These are phyloP conservation scores for Gonatopus flavifemur DNA, from an alignment of 1,140 invertebrate genomes.

Conservation along the genomic window DNA sequence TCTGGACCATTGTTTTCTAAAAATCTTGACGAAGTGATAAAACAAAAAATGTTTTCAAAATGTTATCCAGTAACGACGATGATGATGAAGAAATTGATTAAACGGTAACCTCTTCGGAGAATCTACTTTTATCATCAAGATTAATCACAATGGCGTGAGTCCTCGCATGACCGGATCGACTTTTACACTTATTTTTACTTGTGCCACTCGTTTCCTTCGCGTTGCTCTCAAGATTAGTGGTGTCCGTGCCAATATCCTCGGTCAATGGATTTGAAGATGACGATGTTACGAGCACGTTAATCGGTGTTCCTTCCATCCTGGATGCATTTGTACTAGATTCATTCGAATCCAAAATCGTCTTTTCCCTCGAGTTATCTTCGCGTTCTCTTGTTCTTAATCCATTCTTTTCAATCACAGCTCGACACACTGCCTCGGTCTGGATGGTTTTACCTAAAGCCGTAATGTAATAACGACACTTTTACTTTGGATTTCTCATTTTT, in stretches of 20 bases:
- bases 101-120: conserved; percentile 79
- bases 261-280: conserved; percentile 22
- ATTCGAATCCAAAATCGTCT: conserved; percentile 7
- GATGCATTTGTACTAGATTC: conserved; percentile 2
- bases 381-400: conserved; percentile 15
- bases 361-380: conserved; percentile 13
- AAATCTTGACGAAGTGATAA: too few relatives aligned
- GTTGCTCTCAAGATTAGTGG: conserved; percentile 36
- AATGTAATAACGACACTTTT: too few relatives aligned
- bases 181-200: conserved; percentile 46
- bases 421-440: conserved; percentile 14
- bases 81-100: conserved; percentile 55
- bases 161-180: conserved; percentile 67
- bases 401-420: conserved; percentile 21
- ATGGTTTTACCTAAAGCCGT: conserved; percentile 11
- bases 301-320: conserved; percentile 10
- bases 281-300: conserved; percentile 17
- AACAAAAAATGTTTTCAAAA: not conserved
- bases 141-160: conserved; percentile 76
- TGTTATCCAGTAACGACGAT: not conserved
- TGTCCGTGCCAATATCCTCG: conserved; percentile 49
- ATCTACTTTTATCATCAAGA: conserved; percentile 75
- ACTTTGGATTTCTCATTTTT: too few relatives aligned
- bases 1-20: too few relatives aligned
- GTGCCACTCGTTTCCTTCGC: conserved; percentile 22